phyloP scores from a whole-genome alignment of 2,797 vertebrate genomes.

The Pteropus rufus region DNA sequence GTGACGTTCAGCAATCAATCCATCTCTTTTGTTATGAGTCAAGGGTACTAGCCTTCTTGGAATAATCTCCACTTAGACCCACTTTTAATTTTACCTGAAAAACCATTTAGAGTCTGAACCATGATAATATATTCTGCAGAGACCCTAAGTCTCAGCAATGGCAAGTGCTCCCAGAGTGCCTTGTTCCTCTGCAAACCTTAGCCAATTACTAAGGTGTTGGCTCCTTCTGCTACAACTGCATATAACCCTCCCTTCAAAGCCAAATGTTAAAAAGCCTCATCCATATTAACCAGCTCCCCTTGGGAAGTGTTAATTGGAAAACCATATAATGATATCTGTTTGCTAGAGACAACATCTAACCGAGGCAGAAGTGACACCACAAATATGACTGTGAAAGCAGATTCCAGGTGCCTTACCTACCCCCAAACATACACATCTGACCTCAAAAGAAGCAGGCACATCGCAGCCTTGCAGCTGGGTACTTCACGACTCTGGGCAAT shows the following conservation, averaged over 20 bases:
- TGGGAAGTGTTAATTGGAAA: slow-evolving; percentile 66
- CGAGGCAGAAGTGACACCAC: not conserved
- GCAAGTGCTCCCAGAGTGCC: not conserved
- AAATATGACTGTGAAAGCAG: not conserved
- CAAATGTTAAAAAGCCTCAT: slow-evolving; percentile 68
- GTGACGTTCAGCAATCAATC: not conserved
- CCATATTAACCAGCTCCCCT: slow-evolving; percentile 64
- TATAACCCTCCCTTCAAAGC: slow-evolving; percentile 57
- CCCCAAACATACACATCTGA: not conserved
- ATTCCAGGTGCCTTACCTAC: not conserved
- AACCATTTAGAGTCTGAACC: not conserved
- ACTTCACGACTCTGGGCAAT: not conserved
- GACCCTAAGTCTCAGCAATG: not conserved
- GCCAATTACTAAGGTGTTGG: slow-evolving; percentile 46
- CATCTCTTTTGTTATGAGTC: not conserved
- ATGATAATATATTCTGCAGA: not conserved
- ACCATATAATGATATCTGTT: slow-evolving; percentile 61
- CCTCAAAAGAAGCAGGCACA: not conserved
- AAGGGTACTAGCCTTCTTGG: not conserved
- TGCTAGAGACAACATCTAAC: slow-evolving; percentile 49
- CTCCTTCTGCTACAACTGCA: slow-evolving; percentile 37
- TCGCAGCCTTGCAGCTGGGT: not conserved
- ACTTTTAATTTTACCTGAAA: not conserved
- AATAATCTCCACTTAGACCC: not conserved
- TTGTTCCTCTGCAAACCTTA: slow-evolving; percentile 27